Conservation (phyloP, 2,888 invertebrate genomes). For the Drosophila limbata region DNA sequence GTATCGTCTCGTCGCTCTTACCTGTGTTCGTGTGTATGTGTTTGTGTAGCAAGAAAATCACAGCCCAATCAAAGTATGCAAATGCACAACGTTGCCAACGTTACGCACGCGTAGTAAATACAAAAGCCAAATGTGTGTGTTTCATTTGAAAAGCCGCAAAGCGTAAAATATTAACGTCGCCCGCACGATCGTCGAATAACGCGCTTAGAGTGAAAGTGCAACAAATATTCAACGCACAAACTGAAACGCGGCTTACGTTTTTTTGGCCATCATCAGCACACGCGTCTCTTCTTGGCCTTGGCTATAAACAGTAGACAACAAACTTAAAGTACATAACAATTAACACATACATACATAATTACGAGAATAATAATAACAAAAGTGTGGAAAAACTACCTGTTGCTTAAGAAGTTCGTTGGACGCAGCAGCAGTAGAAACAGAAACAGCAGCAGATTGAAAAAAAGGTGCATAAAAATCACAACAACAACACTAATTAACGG, state of each 20-base stretch:
- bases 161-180: slow-evolving; percentile 19
- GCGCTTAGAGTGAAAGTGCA: slow-evolving; percentile 55
- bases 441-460: slow-evolving; percentile 22
- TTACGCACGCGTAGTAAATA: slow-evolving; percentile 66
- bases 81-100: slow-evolving; percentile 57
- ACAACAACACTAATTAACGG: slow-evolving; percentile 10
- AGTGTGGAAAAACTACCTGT: slow-evolving; percentile 45
- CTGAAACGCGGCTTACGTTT: slow-evolving; percentile 15
- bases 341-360: slow-evolving; percentile 7
- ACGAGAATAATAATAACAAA: slow-evolving; percentile 5
- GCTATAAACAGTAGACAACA: slow-evolving; percentile 5
- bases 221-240: slow-evolving; percentile 26
- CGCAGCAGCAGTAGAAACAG: slow-evolving; percentile 35
- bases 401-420: slow-evolving; percentile 30
- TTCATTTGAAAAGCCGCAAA: slow-evolving; percentile 43
- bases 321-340: slow-evolving; percentile 7
- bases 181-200: slow-evolving; percentile 17
- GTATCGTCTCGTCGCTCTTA: slow-evolving; percentile 34
- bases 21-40: slow-evolving; percentile 17
- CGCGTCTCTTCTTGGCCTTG: slow-evolving; percentile 29
- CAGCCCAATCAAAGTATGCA: slow-evolving; percentile 42
- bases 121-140: slow-evolving; percentile 29
- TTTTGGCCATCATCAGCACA: slow-evolving; percentile 12
- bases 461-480: slow-evolving; percentile 38
- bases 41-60: slow-evolving; percentile 45